Evolutionary conservation across 64 coral and sea anemone species (phyloP).

Genomic region (Actinia equina): DNA sequence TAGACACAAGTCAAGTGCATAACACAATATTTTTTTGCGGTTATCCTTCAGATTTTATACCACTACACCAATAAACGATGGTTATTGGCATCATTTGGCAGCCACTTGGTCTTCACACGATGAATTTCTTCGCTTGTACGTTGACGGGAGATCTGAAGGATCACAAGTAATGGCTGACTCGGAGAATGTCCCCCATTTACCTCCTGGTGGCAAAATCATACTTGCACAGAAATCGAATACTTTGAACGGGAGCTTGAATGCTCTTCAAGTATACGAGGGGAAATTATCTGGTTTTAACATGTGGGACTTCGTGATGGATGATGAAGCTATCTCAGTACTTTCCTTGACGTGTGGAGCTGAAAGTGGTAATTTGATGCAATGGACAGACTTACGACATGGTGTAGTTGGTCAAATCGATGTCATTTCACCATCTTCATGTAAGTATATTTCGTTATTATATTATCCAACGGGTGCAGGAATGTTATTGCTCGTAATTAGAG

Average conservation of each 20-base stretch:
- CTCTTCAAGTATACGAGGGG: background rate
- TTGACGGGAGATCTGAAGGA: slow-evolving; percentile 27
- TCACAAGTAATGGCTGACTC: background rate
- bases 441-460: background rate
- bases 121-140: background rate
- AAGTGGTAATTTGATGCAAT: slow-evolving; percentile 26
- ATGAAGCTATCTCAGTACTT: background rate
- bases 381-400: background rate
- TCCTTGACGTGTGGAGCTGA: background rate
- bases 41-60: background rate
- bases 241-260: background rate
- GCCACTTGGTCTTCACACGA: background rate
- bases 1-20: background rate
- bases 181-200: background rate
- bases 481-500: no score
- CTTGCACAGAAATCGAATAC: background rate
- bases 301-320: background rate
- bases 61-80: slow-evolving; percentile 16
- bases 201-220: background rate
- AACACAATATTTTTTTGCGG: background rate
- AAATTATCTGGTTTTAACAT: slow-evolving; percentile 41
- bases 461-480: background rate
- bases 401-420: background rate
- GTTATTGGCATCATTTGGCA: slow-evolving; percentile 36
- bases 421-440: slow-evolving; percentile 41